A percentile compares a stretch with the other conserved stretches of the same genome.
These are phyloP conservation scores for Muscina levida DNA, from an alignment of 2,888 invertebrate species.

Conservation along the genomic window DNA sequence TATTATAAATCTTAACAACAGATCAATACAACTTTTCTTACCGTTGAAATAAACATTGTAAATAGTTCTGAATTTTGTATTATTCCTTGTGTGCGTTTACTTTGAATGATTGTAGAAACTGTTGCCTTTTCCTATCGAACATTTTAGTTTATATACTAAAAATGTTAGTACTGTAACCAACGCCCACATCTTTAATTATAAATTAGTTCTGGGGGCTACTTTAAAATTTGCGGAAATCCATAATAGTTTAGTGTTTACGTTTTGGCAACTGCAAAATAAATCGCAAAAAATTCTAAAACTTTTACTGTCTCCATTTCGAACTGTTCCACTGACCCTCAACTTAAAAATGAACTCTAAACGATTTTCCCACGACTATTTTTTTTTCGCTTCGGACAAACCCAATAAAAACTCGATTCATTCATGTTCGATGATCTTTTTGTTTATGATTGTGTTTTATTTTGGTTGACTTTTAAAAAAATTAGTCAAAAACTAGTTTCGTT, in stretches of 20 bases:
- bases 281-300: conserved; percentile 2
- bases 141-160: conserved; percentile 71
- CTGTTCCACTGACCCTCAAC: conserved; percentile 51
- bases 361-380: conserved; percentile 44
- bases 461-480: background rate
- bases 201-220: conserved; percentile 1
- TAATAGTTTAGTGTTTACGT: background rate
- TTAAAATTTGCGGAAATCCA: conserved; percentile 24
- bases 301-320: conserved; percentile 1
- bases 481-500: background rate
- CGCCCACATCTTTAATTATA: conserved; percentile 11
- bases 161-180: conserved; percentile 16
- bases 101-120: conserved; percentile 36
- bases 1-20: too few species aligned
- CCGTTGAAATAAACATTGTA: background rate
- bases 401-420: background rate
- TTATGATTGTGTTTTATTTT: background rate
- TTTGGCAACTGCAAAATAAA: background rate
- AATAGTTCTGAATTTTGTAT: background rate
- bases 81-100: background rate
- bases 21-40: background rate
- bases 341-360: conserved; percentile 53
- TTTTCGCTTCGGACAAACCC: background rate
- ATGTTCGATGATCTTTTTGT: background rate
- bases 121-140: conserved; percentile 3